phyloP scores from a whole-genome alignment of 1,140 invertebrate genomes.

The Aphis gossypii region DNA sequence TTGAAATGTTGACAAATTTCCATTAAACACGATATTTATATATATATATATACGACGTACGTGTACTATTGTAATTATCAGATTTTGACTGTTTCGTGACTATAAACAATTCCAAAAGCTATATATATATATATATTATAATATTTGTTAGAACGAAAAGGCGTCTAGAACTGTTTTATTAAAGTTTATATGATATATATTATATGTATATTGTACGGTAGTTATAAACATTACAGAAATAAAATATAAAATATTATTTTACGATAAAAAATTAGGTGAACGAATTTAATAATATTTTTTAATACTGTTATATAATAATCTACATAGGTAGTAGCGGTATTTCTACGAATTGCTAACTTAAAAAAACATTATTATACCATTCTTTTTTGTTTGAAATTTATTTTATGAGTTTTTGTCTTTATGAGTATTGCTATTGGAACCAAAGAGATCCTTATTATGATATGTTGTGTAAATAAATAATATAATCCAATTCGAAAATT shows the following conservation, averaged over 20 bases:
- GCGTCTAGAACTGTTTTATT: constrained; percentile 14
- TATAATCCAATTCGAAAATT: background rate
- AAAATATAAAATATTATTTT: background rate
- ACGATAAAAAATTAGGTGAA: background rate
- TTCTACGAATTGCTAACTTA: background rate
- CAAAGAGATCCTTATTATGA: background rate
- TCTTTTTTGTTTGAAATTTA: background rate
- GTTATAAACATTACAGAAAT: background rate
- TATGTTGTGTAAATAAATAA: background rate
- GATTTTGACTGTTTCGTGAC: constrained; percentile 29
- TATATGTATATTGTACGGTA: background rate
- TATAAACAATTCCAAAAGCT: background rate
- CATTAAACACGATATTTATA: constrained; percentile 39
- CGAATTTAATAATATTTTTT: background rate
- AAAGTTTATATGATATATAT: background rate
- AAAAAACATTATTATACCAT: background rate
- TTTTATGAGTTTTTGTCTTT: background rate
- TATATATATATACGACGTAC: background rate
- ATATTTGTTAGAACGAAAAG: background rate
- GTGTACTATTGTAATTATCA: constrained; percentile 10
- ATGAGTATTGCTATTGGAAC: background rate
- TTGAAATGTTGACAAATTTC: constrained; percentile 21
- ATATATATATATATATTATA: background rate
- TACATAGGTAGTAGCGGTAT: background rate
- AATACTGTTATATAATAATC: background rate